Conservation (phyloP, 2,797 vertebrate genomes). For the Selene dorsalis region DNA sequence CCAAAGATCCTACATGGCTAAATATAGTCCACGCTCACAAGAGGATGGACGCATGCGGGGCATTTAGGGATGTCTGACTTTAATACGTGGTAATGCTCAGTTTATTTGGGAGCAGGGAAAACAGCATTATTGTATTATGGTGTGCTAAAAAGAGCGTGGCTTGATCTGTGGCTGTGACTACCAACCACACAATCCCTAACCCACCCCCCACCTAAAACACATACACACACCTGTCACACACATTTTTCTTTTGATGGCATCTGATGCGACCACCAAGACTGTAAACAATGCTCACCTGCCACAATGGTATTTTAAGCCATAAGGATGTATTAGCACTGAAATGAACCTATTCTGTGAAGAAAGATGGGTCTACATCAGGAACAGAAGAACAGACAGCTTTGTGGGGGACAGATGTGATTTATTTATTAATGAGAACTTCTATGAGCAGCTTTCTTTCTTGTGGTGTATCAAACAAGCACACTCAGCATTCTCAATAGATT, state of each 20-base stretch:
- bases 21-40: conserved; percentile 73
- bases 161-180: conserved; percentile 57
- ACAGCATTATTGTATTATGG: conserved; percentile 76
- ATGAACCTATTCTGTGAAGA: conserved; percentile 2
- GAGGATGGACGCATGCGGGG: conserved; percentile 69
- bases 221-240: conserved; percentile 60
- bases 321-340: conserved; percentile 23
- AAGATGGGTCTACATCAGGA: background rate
- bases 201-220: background rate
- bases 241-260: conserved; percentile 49
- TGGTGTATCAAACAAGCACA: conserved; percentile 17
- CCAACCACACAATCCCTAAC: conserved; percentile 35
- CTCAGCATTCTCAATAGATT: conserved; percentile 17
- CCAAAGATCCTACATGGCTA: conserved; percentile 66
- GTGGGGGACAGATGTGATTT: conserved; percentile 13
- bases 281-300: conserved; percentile 57
- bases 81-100: conserved; percentile 80
- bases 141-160: conserved; percentile 73
- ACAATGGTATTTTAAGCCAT: conserved; percentile 31
- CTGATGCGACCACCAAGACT: conserved; percentile 29
- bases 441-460: conserved; percentile 1
- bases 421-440: conserved; percentile 13
- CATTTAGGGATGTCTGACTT: conserved; percentile 70
- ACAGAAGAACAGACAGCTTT: background rate
- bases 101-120: conserved; percentile 77